Evolutionary conservation across 2,113 vertebrate species (phyloP), one percentile per base, ranked within the genome.

Genomic region (Triplophysa siluroides): DNA sequence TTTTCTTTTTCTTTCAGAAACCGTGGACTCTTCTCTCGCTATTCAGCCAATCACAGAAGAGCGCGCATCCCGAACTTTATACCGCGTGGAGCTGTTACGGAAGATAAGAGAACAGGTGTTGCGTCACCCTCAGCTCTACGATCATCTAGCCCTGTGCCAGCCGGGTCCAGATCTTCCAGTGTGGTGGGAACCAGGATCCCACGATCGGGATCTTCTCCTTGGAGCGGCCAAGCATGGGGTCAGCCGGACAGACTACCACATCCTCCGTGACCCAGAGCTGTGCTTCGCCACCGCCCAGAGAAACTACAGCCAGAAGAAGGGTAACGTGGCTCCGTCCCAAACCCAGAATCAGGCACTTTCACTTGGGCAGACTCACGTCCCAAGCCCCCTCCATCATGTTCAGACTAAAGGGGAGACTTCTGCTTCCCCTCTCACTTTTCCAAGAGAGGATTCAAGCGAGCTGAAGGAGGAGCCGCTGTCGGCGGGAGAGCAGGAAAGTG

Each of bases 11-110:
- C 78, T 41, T 79, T 89, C 88, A 99, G 98, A 99, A 78, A 86
- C 93, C 0, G 93, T 95, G 81, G 97, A 99, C 85, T 92, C 96
- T 3, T 94, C 91, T 78, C 92, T 99, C 68, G 97, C 93, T 82
- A 98, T 99, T 86, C 97, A 98, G 68, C 96, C 97, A 4, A 99
- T 99, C 85, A 99, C 98, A 24, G 98, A 99, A 88, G 98, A 99
- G 54, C 94, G 98, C 4, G 98, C 98, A 0, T 99, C 98, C 29
- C 94, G 98, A 66, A 99, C 98, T 0, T 87, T 99, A 61, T 99
- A 99, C 89, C 94, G 98, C 65, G 96, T 99, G 56, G 97, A 99
- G 79, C 89, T 99, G 79, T 93, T 99, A 14, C 93, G 98, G n/a
- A 98, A 98, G 89, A 96, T 99, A 69, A 90, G 98, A 58, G 97